These are phyloP conservation scores for Melopsittacus undulatus DNA, from an alignment of 2,797 vertebrate species.

Conservation along the genomic window DNA sequence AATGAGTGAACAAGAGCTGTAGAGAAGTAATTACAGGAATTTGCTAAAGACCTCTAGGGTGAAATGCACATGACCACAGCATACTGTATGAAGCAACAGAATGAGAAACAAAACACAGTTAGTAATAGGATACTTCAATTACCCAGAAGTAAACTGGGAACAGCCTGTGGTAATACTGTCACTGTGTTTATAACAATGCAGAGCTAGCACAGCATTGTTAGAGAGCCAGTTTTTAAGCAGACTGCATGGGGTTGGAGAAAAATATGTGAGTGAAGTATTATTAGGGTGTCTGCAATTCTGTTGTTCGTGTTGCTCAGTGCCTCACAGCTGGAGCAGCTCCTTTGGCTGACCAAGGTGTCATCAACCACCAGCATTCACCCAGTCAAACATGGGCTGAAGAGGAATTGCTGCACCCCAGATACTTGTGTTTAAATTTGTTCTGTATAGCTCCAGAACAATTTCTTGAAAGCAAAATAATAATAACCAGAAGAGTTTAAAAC, in stretches of 20 bases:
- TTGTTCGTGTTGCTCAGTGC: rapidly evolving
- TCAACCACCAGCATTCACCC: neutral
- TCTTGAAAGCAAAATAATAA: neutral
- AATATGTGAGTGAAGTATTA: neutral
- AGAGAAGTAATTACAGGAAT: slow-evolving; percentile 58
- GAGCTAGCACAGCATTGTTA: neutral
- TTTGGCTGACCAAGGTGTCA: neutral
- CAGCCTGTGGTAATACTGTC: neutral
- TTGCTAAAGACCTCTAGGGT: slow-evolving; percentile 58
- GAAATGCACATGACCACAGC: slow-evolving; percentile 44
- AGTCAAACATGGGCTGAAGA: neutral
- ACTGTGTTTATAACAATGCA: neutral
- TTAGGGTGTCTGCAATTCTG: neutral
- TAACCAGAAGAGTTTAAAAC: neutral
- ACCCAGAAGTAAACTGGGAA: slow-evolving; percentile 37
- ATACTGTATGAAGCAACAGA: neutral
- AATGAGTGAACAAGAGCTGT: slow-evolving; percentile 43
- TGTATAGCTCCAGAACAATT: neutral
- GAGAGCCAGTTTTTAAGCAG: slow-evolving; percentile 5
- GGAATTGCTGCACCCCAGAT: neutral
- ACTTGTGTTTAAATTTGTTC: neutral
- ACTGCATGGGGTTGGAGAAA: neutral
- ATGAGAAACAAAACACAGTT: neutral
- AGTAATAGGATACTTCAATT: slow-evolving; percentile 57
- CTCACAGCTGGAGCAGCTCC: neutral